phyloP scores from a whole-genome alignment of 92 coral and sea anemone genomes.

The Palythoa grandiflora region DNA sequence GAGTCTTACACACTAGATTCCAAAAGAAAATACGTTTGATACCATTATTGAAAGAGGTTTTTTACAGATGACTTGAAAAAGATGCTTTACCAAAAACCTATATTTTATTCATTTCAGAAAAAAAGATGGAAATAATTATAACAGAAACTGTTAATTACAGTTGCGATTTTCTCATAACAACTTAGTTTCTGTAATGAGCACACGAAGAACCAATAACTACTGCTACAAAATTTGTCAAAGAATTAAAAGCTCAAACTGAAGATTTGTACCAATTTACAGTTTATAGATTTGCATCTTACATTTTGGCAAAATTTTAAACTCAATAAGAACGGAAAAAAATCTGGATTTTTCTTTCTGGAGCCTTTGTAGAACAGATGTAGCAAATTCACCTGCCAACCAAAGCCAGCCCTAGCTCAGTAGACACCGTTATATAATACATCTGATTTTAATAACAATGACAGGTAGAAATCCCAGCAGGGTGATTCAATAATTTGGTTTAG shows the following conservation, averaged over 20 bases:
- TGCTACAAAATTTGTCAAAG: conserved; percentile 26
- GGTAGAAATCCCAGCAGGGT: conserved; percentile 43
- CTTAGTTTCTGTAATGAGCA: conserved; percentile 9
- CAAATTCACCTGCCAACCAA: conserved; percentile 34
- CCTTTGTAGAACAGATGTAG: conserved; percentile 23
- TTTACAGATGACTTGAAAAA: conserved; percentile 3
- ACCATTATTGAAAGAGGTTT: neutral
- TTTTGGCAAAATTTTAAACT: neutral
- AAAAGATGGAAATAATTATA: conserved; percentile 23
- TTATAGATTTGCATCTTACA: neutral
- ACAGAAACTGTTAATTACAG: conserved; percentile 11
- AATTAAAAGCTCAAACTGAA: neutral
- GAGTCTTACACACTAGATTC: neutral
- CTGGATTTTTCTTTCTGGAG: neutral
- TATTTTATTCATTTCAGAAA: conserved; percentile 17
- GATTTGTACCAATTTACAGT: neutral
- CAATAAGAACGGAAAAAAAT: neutral
- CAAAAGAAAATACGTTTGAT: neutral
- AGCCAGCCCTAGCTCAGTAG: conserved; percentile 23
- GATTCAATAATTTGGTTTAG: neutral
- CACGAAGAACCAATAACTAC: conserved; percentile 30
- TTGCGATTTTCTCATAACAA: conserved; percentile 14
- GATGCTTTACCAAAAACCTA: neutral
- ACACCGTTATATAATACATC: conserved; percentile 18
- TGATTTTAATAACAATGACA: conserved; percentile 9